phyloP scores from a whole-genome alignment of 1,140 invertebrate genomes.

The Cepaea nemoralis region DNA sequence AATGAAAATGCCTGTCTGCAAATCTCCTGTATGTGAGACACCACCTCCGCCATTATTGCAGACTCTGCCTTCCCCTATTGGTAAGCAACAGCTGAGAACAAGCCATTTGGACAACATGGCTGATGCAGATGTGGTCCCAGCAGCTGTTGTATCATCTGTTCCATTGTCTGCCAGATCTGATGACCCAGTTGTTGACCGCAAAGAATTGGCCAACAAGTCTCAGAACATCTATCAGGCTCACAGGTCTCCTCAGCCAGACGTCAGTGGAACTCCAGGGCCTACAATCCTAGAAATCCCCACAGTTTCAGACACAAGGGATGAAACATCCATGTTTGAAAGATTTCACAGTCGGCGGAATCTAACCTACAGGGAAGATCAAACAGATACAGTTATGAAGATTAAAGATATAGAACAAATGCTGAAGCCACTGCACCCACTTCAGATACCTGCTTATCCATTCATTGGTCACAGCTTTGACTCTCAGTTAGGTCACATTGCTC shows the following conservation, averaged over 20 bases:
- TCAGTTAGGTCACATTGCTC: background rate
- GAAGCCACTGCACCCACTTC: conserved; percentile 6
- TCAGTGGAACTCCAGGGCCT: background rate
- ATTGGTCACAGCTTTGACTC: background rate
- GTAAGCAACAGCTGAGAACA: no score
- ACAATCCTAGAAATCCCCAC: background rate
- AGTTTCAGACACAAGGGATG: conserved; percentile 24
- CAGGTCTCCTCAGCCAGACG: background rate
- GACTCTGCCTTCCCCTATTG: no score
- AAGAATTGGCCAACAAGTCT: background rate
- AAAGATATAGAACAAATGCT: background rate
- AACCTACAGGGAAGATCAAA: background rate
- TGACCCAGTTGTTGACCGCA: background rate
- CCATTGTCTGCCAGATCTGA: background rate
- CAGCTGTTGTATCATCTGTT: background rate
- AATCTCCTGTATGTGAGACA: background rate
- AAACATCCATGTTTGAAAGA: background rate
- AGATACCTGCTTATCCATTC: conserved; percentile 5
- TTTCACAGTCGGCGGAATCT: background rate
- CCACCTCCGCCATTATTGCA: background rate
- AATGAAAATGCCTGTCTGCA: background rate
- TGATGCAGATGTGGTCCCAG: background rate
- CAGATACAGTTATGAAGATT: background rate
- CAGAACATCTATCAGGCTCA: background rate
- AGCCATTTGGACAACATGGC: background rate